Percentiles rank a stretch among this genome's conserved stretches.
Evolutionary conservation across 2,797 vertebrate species (phyloP).

Genomic region (Serranus cabrilla): DNA sequence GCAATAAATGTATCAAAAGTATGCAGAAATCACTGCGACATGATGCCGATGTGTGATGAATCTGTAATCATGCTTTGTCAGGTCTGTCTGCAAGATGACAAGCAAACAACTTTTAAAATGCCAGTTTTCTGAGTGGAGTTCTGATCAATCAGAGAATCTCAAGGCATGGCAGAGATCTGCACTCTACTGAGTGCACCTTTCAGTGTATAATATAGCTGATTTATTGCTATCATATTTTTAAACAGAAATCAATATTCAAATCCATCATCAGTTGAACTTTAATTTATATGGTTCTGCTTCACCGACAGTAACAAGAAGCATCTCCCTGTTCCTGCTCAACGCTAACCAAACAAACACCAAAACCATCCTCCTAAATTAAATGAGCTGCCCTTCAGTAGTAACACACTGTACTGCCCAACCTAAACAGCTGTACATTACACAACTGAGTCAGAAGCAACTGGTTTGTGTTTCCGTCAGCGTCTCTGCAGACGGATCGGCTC

Average conservation of each 20-base stretch:
- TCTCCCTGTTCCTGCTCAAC: conserved; percentile 18
- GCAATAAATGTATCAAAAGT: too few species aligned
- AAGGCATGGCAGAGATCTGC: too few species aligned
- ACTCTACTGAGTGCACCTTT: too few species aligned
- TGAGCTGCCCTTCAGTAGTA: background rate
- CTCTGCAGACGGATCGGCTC: conserved; percentile 12
- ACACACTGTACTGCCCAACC: conserved; percentile 5
- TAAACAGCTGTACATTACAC: conserved; percentile 33
- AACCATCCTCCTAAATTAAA: background rate
- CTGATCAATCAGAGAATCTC: too few species aligned
- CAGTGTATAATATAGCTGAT: too few species aligned
- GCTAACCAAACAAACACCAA: background rate
- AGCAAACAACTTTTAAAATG: too few species aligned
- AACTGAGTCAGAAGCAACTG: conserved; percentile 24
- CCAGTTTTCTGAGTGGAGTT: too few species aligned
- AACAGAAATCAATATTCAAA: background rate
- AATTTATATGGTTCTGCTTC: background rate
- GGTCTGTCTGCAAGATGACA: too few species aligned
- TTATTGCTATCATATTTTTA: background rate
- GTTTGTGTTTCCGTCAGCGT: conserved; percentile 33
- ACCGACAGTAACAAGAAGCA: conserved; percentile 7
- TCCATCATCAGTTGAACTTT: too few species aligned
- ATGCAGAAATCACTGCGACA: too few species aligned
- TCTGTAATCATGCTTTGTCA: too few species aligned
- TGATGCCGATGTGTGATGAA: too few species aligned